Evolutionary conservation across 2,797 vertebrate genomes (phyloP).

Genomic region (Streptopelia turtur): DNA sequence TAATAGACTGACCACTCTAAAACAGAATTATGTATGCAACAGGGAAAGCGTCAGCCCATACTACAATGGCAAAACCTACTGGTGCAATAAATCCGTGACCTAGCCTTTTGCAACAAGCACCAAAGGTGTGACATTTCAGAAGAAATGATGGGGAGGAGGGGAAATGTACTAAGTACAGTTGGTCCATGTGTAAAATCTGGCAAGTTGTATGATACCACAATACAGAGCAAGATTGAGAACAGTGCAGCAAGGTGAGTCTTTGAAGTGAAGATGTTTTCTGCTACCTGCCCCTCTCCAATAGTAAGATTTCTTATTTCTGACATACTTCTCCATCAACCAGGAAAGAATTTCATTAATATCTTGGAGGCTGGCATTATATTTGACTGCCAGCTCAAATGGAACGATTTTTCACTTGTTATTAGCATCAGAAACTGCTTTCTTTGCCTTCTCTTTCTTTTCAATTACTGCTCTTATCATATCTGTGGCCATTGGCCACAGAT

Average conservation of each 20-base stretch:
- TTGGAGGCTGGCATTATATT: neutral
- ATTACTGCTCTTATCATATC: neutral
- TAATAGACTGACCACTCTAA: neutral
- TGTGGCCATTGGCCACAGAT: neutral
- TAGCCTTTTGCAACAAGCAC: neutral
- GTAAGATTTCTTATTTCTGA: neutral
- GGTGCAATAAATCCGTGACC: neutral
- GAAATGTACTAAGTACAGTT: neutral
- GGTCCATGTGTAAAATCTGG: neutral
- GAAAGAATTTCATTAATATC: neutral
- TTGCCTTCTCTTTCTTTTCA: neutral
- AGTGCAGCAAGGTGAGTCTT: neutral
- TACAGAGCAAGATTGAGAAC: neutral
- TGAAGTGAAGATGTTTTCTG: neutral
- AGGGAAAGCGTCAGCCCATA: neutral
- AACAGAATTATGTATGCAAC: neutral
- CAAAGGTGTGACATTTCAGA: neutral
- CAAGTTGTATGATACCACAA: neutral
- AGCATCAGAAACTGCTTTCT: neutral
- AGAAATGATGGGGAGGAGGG: neutral
- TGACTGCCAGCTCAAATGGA: neutral
- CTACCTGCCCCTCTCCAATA: rapidly evolving
- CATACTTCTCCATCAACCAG: neutral
- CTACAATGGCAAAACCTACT: neutral
- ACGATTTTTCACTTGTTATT: neutral